Percentiles rank a stretch among this genome's conserved stretches.
phyloP scores from a whole-genome alignment of 2,888 invertebrate genomes.

The Trachelus troglodyta region DNA sequence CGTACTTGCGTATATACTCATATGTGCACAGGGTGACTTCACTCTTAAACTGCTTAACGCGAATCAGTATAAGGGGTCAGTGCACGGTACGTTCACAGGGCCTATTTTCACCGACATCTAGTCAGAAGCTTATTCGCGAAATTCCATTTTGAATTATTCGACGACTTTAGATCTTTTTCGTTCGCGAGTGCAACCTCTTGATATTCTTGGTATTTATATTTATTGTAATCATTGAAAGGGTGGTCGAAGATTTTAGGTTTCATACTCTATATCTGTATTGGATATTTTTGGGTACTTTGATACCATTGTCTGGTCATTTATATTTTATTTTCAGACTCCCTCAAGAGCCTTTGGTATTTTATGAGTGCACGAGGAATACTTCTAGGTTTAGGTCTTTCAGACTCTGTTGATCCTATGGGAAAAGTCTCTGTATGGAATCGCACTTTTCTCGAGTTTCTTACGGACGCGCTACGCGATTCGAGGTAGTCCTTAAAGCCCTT shows the following conservation, averaged over 20 bases:
- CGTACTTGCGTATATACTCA: neutral
- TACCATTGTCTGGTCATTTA: neutral
- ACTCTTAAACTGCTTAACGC: neutral
- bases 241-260: too few species aligned
- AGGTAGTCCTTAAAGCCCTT: constrained; percentile 14
- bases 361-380: neutral
- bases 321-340: neutral
- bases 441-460: neutral
- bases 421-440: neutral
- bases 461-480: neutral
- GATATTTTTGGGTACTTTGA: too few species aligned
- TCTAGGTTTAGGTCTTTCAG: neutral
- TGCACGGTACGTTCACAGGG: neutral
- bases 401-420: neutral
- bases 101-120: neutral
- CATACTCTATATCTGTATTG: too few species aligned
- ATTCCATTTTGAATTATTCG: too few species aligned
- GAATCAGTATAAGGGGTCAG: neutral
- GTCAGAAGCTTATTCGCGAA: neutral
- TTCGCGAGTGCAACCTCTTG: too few species aligned
- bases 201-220: neutral
- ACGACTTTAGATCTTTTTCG: neutral
- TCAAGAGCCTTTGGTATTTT: neutral
- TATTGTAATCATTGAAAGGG: neutral
- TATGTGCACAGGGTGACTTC: neutral